Percentiles rank a stretch among this genome's conserved stretches.
Evolutionary conservation across 2,888 invertebrate species (phyloP).

Genomic region (Tenthredo notha): DNA sequence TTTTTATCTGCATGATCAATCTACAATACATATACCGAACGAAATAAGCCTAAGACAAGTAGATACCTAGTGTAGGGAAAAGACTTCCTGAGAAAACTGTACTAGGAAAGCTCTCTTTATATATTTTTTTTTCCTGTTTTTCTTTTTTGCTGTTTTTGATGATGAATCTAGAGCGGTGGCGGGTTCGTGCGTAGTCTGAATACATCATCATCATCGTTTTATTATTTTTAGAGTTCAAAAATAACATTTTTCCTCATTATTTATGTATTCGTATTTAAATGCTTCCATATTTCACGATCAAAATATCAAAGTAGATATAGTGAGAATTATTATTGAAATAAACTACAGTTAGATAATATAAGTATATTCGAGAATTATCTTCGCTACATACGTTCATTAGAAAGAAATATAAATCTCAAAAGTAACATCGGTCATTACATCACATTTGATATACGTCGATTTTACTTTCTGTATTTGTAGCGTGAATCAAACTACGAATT

Average conservation of each 20-base stretch:
- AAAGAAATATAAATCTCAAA: neutral
- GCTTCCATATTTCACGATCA: slow-evolving; percentile 42
- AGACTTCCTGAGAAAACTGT: neutral
- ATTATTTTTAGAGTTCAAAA: neutral
- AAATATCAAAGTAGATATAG: slow-evolving; percentile 7
- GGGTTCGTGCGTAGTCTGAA: neutral
- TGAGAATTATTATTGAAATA: neutral
- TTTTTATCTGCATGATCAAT: slow-evolving; percentile 12
- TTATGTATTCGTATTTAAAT: slow-evolving; percentile 15
- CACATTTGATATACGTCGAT: neutral
- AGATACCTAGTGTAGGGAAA: neutral
- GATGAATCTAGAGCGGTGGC: slow-evolving; percentile 18
- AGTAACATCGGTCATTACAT: neutral
- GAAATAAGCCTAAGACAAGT: neutral
- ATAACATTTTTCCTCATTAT: slow-evolving; percentile 14
- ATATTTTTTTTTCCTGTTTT: neutral
- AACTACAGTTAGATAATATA: neutral
- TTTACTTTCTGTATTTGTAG: neutral
- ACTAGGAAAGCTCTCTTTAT: neutral
- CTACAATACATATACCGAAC: neutral
- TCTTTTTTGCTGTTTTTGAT: neutral
- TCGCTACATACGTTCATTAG: neutral
- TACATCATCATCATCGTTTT: neutral
- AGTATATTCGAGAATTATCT: neutral
- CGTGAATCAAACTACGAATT: neutral